phyloP scores from a whole-genome alignment of 2,797 vertebrate species.

The Leptodactylus fallax region DNA sequence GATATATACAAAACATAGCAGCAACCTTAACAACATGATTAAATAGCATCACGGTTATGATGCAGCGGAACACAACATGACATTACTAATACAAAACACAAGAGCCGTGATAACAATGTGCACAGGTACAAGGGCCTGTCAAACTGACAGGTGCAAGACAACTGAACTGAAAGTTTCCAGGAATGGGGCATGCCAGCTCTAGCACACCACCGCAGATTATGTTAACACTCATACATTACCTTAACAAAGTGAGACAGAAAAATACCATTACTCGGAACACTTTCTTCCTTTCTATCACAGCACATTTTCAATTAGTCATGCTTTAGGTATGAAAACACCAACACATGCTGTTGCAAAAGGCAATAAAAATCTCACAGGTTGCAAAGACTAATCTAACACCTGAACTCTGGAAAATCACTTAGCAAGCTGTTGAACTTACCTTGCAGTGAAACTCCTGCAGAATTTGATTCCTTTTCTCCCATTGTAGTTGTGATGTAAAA shows the following conservation, averaged over 20 bases:
- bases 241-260: slow-evolving; percentile 52
- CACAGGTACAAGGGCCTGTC: slow-evolving; percentile 2
- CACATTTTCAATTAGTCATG: slow-evolving; percentile 58
- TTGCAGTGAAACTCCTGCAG: slow-evolving; percentile 73
- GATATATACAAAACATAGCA: background rate
- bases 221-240: slow-evolving; percentile 55
- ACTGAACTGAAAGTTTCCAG: slow-evolving; percentile 36
- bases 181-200: slow-evolving; percentile 31
- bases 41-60: background rate
- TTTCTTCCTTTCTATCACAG: slow-evolving; percentile 23
- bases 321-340: slow-evolving; percentile 53
- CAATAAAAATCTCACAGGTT: slow-evolving; percentile 57
- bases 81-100: slow-evolving; percentile 1
- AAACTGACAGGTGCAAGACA: slow-evolving; percentile 47
- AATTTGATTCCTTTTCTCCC: slow-evolving; percentile 76
- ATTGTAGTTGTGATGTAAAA: slow-evolving; percentile 68
- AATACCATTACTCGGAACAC: slow-evolving; percentile 30
- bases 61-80: background rate
- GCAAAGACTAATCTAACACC: slow-evolving; percentile 59
- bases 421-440: slow-evolving; percentile 77
- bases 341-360: slow-evolving; percentile 49
- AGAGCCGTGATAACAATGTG: background rate
- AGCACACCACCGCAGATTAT: slow-evolving; percentile 35
- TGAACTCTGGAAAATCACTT: slow-evolving; percentile 49
- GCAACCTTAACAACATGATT: background rate